Evolutionary conservation across 2,113 vertebrate species (phyloP), one percentile per base, ranked within the genome.

Genomic region (Bubo blakistoni): DNA sequence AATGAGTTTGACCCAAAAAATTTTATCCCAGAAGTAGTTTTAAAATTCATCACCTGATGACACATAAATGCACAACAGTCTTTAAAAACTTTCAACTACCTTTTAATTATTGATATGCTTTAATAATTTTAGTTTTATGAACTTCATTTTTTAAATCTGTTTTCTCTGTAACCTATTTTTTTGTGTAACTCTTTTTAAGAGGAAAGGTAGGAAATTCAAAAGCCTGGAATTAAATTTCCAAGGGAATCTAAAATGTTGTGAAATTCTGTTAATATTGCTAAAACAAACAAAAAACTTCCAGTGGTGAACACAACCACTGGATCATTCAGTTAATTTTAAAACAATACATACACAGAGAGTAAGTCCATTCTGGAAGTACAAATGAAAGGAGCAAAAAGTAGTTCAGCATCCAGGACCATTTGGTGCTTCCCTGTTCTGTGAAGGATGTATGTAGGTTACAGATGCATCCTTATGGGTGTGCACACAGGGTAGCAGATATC

Each of bases 91-190:
- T 96, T 84, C 26, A 93, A 73, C 83, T 87, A 96, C 36, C 13
- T 65, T 96, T 83, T 69, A 74, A 95, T 82, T 93, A 92, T n/a
- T 74, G 57, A 79, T 78, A 81, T 21, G 54, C 77, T 83, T 94
- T 61, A 55, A 66, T 70, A 94, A 94, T 84, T 95, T 94, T 92
- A 92, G 91, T 93, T 87, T 66, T 93, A 91, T 94, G 86, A 92
- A 81, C 30, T 81, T 81, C 19, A 78, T 62, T 67, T 88, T 78
- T 15, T 16, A 91, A 92, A 73, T 94, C 47, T 89, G 77, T 70
- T 94, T 96, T 81, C 54, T 81, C 52, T 55, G 40, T 52, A 83
- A 59, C 46, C 9, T 59, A 13, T 47, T 70, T 90, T 90, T 89
- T 92, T 87, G 34, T 22, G 13, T 66, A 94, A 72, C 40, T 46